phyloP scores from a whole-genome alignment of 2,113 vertebrate species.

The zebrafish (Danio rerio) region GRCz12tu NC_133181.1:49389001-49389500 shows the following conservation, averaged over 20 bases:
- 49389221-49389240: conserved; percentile 76
- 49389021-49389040: too few relatives aligned
- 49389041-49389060: too few relatives aligned
- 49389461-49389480: not conserved
- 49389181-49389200: conserved; percentile 78
- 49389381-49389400: conserved; percentile 75
- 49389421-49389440: conserved; percentile 77
- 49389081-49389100: too few relatives aligned
- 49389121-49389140: too few relatives aligned
- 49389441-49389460: not conserved
- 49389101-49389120: too few relatives aligned
- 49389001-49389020: too few relatives aligned
- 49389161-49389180: conserved; percentile 86
- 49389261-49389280: conserved; percentile 80
- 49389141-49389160: conserved; percentile 73
- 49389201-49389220: conserved; percentile 81
- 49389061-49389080: too few relatives aligned
- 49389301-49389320: conserved; percentile 71
- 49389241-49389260: conserved; percentile 82
- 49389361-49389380: conserved; percentile 81
- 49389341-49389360: conserved; percentile 73
- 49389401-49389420: conserved; percentile 78
- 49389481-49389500: not conserved
- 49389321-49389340: conserved; percentile 78
- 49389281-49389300: conserved; percentile 79